Conservation (phyloP, 2,113 vertebrate genomes). For the Illadopsis cleaveri region DNA sequence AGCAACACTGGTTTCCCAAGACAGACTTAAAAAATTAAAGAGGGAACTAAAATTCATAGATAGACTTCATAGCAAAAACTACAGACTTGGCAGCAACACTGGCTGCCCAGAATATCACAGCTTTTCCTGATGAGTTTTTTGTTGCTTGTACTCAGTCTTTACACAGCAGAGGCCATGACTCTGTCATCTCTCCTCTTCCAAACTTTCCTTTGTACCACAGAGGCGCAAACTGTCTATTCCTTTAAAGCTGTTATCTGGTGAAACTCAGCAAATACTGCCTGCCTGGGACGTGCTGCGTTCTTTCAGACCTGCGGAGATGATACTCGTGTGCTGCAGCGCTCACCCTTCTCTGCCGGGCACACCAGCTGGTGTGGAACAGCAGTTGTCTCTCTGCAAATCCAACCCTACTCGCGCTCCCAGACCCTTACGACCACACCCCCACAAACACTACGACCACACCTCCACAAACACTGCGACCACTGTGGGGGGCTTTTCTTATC, state of each 20-base stretch:
- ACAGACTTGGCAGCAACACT: not conserved
- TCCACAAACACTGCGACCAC: accelerated
- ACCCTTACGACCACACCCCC: not conserved
- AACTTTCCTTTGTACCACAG: not conserved
- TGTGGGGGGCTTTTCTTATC: not conserved
- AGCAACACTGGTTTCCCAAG: not conserved
- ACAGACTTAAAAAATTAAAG: not conserved
- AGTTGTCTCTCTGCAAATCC: not conserved
- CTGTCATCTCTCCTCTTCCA: not conserved
- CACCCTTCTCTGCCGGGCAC: accelerated
- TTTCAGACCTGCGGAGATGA: not conserved
- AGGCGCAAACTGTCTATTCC: not conserved
- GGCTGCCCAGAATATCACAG: not conserved
- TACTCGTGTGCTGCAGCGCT: not conserved
- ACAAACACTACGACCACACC: accelerated
- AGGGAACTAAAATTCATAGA: not conserved
- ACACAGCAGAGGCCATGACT: not conserved
- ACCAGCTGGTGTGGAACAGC: accelerated
- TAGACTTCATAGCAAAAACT: not conserved
- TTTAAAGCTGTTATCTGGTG: not conserved
- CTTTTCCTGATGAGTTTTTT: not conserved
- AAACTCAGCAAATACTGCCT: not conserved
- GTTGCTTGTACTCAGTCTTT: not conserved
- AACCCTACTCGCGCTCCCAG: not conserved
- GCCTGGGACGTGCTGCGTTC: not conserved